Conservation (phyloP, 1,140 invertebrate genomes). For the Caenorhabditis brenneri region DNA sequence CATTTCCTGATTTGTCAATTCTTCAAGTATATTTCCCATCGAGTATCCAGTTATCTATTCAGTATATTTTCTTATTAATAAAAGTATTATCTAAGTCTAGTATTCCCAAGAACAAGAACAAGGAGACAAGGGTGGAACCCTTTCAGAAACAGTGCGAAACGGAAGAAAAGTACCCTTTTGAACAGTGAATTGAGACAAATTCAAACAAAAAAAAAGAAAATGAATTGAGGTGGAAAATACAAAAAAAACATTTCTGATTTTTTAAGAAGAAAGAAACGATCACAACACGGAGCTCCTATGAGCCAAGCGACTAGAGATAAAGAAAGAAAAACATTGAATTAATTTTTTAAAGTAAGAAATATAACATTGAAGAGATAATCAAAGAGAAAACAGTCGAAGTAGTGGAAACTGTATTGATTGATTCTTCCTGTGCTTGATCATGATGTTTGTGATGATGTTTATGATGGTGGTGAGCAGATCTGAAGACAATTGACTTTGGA, state of each 20-base stretch:
- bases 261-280: not conserved
- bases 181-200: constrained; percentile 27
- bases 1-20: too few relatives aligned
- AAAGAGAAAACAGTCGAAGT: not conserved
- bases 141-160: not conserved
- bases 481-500: not conserved
- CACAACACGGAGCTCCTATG: not conserved
- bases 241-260: not conserved
- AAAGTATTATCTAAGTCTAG: too few relatives aligned
- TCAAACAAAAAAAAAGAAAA: not conserved
- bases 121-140: too few relatives aligned
- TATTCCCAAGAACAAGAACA: too few relatives aligned
- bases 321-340: not conserved
- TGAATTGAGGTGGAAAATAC: not conserved
- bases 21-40: too few relatives aligned
- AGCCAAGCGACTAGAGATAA: not conserved
- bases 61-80: too few relatives aligned
- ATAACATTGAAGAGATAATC: not conserved
- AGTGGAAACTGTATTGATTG: constrained; percentile 16
- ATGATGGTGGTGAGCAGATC: constrained; percentile 27
- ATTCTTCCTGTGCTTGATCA: constrained; percentile 1
- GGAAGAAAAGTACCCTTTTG: constrained; percentile 25
- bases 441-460: constrained; percentile 27
- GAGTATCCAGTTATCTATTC: too few relatives aligned
- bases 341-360: not conserved